Conservation (phyloP, 2,113 vertebrate species). For the Potamarius usumacintae region DNA sequence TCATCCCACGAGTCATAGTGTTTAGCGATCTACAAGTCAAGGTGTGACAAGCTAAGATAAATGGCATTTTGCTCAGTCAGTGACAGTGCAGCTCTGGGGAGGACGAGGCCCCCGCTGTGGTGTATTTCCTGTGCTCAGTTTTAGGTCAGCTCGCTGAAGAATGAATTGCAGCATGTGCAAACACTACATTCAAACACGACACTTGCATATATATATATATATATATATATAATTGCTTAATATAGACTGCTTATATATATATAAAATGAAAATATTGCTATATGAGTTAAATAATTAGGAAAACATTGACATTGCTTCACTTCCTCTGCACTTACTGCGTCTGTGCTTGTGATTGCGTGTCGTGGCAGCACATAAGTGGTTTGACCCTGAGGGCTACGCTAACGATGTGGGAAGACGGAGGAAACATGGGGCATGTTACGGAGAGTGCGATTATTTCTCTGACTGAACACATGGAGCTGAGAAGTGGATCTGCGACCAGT, state of each 20-base stretch:
- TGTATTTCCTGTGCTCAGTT: slow-evolving; percentile 21
- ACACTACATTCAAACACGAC: background rate
- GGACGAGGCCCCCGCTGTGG: background rate
- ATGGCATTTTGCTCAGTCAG: slow-evolving; percentile 25
- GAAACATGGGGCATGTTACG: slow-evolving; percentile 18
- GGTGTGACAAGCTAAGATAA: slow-evolving; percentile 27
- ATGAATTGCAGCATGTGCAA: background rate
- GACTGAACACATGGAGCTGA: slow-evolving; percentile 13
- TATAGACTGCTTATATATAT: background rate
- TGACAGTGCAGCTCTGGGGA: slow-evolving; percentile 17
- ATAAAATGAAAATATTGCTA: background rate
- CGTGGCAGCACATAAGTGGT: slow-evolving; percentile 28
- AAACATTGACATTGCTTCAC: background rate
- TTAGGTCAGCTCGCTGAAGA: slow-evolving; percentile 1
- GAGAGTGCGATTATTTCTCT: slow-evolving; percentile 18
- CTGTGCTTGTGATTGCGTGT: slow-evolving; percentile 4
- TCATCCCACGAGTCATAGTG: background rate
- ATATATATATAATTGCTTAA: background rate
- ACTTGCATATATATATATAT: background rate
- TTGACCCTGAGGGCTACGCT: slow-evolving; percentile 43
- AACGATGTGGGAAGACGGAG: slow-evolving; percentile 36
- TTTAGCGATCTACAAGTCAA: slow-evolving; percentile 5
- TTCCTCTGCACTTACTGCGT: background rate
- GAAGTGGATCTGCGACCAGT: slow-evolving; percentile 1
- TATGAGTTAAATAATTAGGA: background rate